Evolutionary conservation across 2,113 vertebrate species (phyloP).

Genomic region (Kryptolebias marmoratus): DNA sequence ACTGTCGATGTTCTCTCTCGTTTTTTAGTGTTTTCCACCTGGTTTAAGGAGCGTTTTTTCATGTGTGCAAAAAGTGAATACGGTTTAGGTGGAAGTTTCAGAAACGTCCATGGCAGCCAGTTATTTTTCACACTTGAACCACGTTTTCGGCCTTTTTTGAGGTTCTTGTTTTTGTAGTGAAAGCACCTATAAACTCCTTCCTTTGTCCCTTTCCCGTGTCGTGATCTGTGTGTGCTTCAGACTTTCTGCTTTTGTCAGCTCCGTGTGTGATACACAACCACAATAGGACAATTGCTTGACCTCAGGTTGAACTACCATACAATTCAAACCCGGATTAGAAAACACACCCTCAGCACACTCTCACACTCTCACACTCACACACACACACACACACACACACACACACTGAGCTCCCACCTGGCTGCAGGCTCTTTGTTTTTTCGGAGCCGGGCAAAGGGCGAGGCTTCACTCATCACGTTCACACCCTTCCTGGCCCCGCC

Average conservation of each 20-base stretch:
- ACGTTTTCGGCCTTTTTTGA: background rate
- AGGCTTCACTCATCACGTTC: conserved; percentile 63
- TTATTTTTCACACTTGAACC: conserved; percentile 2
- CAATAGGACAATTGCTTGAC: conserved; percentile 61
- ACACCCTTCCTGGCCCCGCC: conserved; percentile 70
- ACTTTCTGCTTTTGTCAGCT: conserved; percentile 30
- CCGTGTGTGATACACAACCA: conserved; percentile 30
- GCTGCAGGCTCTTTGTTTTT: conserved; percentile 63
- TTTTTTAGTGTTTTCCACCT: background rate
- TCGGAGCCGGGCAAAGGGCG: conserved; percentile 51
- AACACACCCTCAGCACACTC: conserved; percentile 46
- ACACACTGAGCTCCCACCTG: conserved; percentile 32
- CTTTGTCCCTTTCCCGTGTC: conserved; percentile 18
- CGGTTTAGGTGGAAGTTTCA: background rate
- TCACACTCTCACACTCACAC: conserved; percentile 36
- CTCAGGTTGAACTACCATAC: conserved; percentile 64
- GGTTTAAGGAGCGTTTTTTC: background rate
- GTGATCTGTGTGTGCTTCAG: conserved; percentile 31
- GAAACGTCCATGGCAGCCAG: conserved; percentile 20
- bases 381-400: conserved; percentile 19
- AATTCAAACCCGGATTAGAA: conserved; percentile 65
- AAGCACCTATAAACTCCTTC: conserved; percentile 22
- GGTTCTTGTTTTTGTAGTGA: background rate
- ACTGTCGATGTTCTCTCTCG: too few species aligned
- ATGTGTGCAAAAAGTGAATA: background rate